Conservation (phyloP, 1,140 invertebrate species). For the Macrosteles quadrilineatus region DNA sequence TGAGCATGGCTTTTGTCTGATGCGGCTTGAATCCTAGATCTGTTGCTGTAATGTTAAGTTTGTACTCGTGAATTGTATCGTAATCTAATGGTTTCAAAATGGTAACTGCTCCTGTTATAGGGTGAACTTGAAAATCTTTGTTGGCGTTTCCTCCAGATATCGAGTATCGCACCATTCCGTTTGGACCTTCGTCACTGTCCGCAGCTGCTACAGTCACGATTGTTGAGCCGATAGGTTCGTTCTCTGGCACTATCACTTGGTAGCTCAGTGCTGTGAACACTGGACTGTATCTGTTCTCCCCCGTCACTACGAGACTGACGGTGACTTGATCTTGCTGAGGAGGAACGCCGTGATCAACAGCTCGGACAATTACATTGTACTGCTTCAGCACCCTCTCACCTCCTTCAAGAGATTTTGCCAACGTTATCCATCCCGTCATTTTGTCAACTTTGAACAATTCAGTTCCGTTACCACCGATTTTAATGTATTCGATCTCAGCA, state of each 20-base stretch:
- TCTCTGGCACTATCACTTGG: slow-evolving; percentile 89
- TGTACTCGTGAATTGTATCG: slow-evolving; percentile 81
- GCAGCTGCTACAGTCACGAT: slow-evolving; percentile 82
- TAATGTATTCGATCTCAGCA: slow-evolving; percentile 80
- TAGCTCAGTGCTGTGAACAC: slow-evolving; percentile 82
- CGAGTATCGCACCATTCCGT: slow-evolving; percentile 82
- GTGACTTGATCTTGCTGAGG: slow-evolving; percentile 72
- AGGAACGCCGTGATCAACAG: slow-evolving; percentile 83
- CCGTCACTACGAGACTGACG: slow-evolving; percentile 78
- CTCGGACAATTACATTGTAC: slow-evolving; percentile 69
- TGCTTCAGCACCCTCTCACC: slow-evolving; percentile 50
- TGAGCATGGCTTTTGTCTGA: slow-evolving; percentile 73
- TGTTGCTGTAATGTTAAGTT: slow-evolving; percentile 81
- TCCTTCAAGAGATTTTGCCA: slow-evolving; percentile 59
- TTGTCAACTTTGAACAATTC: slow-evolving; percentile 76
- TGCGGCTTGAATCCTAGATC: slow-evolving; percentile 82
- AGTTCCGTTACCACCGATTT: slow-evolving; percentile 75
- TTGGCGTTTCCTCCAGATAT: slow-evolving; percentile 82
- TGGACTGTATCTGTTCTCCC: slow-evolving; percentile 79
- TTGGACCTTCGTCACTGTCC: slow-evolving; percentile 83
- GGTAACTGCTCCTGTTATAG: slow-evolving; percentile 73
- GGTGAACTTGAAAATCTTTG: slow-evolving; percentile 76
- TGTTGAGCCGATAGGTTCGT: slow-evolving; percentile 80
- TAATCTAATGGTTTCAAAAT: slow-evolving; percentile 83
- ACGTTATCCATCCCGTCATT: slow-evolving; percentile 75